Evolutionary conservation across 2,113 vertebrate genomes (phyloP), one percentile per base, ranked within the genome.

Genomic region (Apteryx mantelli): DNA sequence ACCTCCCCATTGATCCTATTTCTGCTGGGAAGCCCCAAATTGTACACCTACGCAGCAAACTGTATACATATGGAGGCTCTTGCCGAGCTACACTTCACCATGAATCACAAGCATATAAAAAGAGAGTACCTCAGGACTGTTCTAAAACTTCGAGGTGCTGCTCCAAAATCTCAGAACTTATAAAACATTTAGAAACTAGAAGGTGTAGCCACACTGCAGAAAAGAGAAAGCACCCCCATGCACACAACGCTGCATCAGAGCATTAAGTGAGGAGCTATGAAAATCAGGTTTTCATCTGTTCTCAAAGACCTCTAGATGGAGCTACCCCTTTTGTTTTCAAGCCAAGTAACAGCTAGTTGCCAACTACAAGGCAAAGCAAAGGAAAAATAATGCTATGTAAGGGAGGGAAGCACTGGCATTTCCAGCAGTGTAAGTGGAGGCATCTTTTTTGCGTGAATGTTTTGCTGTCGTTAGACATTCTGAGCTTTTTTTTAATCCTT

Each of bases 251-350:
- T 65, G 52, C 21, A 7, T 79, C 38, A 48, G 32, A 82, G 48
- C 25, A 44, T 5, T 5, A 5, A 30, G 28, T 2, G 14, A 25
- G 3, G 46, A 76, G 50, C n/a, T 21, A 0, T 5, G 81, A 38
- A 64, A 93, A n/a, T 0, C 38, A 10, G 32, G 9, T 48, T 80
- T 89, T 83, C 38, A 52, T 50, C 40, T 55, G 14, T 58, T 30
- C 18, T 17, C 77, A 25, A 65, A 70, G 60, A 52, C 97, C 97
- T 96, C 96, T 92, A 98, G 97, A 92, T 97, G 97, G 97, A 89
- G 92, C 91, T 78, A 50, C 84, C 63, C 44, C 74, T 94, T 96
- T 22, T 73, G 17, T 70, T 95, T 95, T 95, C 74, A 83, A 87
- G 63, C 42, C 24, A 40, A 65, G 56, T 4, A 25, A 8, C 21